These are phyloP conservation scores for Artemisiospiza belli DNA, from an alignment of 2,113 vertebrate genomes.

Conservation along the genomic window DNA sequence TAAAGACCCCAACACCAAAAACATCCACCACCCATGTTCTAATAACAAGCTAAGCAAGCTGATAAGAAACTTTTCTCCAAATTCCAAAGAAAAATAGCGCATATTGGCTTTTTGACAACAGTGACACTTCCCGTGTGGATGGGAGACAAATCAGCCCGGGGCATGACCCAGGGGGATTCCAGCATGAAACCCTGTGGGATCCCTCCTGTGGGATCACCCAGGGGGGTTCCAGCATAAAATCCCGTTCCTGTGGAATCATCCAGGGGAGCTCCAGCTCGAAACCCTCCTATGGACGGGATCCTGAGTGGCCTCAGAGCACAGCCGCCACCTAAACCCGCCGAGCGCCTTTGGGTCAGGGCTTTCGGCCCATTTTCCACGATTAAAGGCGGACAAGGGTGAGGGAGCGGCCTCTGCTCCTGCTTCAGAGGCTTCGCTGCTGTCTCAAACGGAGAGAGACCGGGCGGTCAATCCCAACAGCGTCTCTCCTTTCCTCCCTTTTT, in stretches of 20 bases:
- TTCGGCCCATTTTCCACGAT: accelerated
- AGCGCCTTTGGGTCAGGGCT: accelerated
- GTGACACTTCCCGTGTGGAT: accelerated
- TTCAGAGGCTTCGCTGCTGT: no score
- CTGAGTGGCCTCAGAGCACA: accelerated
- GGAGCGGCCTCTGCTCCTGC: accelerated
- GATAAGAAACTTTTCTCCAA: accelerated
- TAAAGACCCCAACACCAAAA: background rate
- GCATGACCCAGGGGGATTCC: accelerated
- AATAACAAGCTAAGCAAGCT: no score
- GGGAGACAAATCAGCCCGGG: accelerated
- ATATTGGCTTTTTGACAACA: accelerated
- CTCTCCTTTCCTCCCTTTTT: background rate
- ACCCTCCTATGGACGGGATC: accelerated
- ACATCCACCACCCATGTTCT: accelerated
- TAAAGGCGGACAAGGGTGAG: accelerated
- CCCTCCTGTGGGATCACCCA: no score
- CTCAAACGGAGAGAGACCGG: background rate
- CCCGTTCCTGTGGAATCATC: accelerated
- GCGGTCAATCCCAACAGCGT: accelerated
- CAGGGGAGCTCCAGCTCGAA: accelerated
- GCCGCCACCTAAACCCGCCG: background rate
- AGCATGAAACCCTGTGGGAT: no score
- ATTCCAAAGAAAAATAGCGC: accelerated
- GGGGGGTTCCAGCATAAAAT: no score